Evolutionary conservation across 2,113 vertebrate species (phyloP).

Genomic region (Engystomops pustulosus): DNA sequence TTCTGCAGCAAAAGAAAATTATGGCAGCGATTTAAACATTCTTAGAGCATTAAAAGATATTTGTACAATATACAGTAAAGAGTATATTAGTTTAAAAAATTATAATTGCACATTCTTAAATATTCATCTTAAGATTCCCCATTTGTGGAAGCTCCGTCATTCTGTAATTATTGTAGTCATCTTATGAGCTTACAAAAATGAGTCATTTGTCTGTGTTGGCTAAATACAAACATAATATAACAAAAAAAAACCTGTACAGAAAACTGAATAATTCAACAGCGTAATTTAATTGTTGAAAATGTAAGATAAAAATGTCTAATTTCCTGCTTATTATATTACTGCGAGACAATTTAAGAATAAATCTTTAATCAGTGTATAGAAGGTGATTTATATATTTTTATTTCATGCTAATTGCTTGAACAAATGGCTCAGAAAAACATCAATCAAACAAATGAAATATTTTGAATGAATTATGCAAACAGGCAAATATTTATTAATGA

Average conservation of each 20-base stretch:
- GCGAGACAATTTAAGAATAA: conserved; percentile 78
- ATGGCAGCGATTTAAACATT: too few species aligned
- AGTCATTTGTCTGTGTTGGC: conserved; percentile 78
- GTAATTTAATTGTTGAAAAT: conserved; percentile 75
- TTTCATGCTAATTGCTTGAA: conserved; percentile 78
- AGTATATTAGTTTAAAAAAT: too few species aligned
- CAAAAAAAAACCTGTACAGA: conserved; percentile 64
- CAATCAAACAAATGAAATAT: conserved; percentile 45
- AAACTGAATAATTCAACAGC: conserved; percentile 71
- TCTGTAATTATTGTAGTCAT: conserved; percentile 79
- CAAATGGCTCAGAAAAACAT: conserved; percentile 65
- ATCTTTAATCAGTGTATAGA: conserved; percentile 76
- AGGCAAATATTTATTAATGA: conserved; percentile 38
- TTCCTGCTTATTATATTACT: conserved; percentile 79
- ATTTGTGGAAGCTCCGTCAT: background rate
- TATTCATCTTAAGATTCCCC: background rate
- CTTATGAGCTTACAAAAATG: conserved; percentile 81
- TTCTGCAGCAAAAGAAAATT: too few species aligned
- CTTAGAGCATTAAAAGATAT: too few species aligned
- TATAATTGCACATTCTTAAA: background rate
- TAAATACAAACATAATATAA: conserved; percentile 71
- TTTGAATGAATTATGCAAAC: conserved; percentile 26
- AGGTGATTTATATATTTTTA: conserved; percentile 84
- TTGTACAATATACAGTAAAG: too few species aligned
- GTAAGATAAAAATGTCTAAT: conserved; percentile 76